Base-by-base conservation (phyloP, 1,140 invertebrate genomes). In the Adelges cooleyi region DNA sequence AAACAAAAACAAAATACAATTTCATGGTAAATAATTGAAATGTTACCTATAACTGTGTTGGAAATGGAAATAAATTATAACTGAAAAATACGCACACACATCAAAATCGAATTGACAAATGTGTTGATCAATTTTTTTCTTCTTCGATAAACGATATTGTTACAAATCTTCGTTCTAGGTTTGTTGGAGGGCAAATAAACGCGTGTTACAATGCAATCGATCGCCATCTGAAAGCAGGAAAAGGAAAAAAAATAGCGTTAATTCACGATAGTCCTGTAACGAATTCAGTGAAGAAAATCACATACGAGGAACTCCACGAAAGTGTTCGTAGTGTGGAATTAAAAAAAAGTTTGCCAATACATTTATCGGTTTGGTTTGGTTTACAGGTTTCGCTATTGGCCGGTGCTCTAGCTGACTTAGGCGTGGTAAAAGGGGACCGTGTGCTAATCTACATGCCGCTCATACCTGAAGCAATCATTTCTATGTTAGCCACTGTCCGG, bases 131-230 rank as follows among this genome's bases (percentile, higher is more conserved):
- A 8, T 38, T 38, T 38, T 38, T 38, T 38, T 38, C 13, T 38
- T 38, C 13, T 38, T 38, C 17, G 44, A 48, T 9, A 48, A 48
- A 48, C 17, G 20, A 23, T 27, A 20, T 20, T 50, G 3, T 23
- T 17, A 44, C 29, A 33, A 33, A 33, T 6, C 29, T 33, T 6
- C 11, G 29, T 33, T 33, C 11, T 33, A 89, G 87, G 86, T 94
- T 88, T 79, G 82, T 86, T 1, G 92, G 89, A 2, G 92, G 92
- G 4, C 86, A 95, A 77, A 73, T 95, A 71, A 96, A 93, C 69
- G 90, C 91, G 1, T 94, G 90, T 73, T 89, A 94, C 78, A 96
- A 96, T 76, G 87, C 90, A 1, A 76, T 96, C 2, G 93, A 97
- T 73, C 79, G 92, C 6, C 93, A 96, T 77, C 87, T 95, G 1